Conservation (phyloP, 2,797 vertebrate species). For the Kryptopterus vitreolus region DNA sequence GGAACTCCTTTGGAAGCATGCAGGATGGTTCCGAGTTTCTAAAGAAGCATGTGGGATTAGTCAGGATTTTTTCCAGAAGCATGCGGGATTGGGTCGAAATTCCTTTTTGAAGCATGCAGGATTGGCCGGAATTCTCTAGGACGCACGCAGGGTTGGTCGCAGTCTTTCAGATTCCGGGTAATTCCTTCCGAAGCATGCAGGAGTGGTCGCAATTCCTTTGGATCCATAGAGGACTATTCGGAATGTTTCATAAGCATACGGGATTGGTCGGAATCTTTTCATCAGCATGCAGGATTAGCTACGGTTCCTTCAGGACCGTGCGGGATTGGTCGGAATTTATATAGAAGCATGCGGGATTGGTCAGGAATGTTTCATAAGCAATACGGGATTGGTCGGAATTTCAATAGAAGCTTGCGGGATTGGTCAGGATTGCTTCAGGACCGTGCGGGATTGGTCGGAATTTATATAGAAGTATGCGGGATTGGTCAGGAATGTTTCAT, state of each 20-base stretch:
- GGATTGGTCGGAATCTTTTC: background rate
- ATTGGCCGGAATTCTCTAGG: background rate
- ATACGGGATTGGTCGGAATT: no score
- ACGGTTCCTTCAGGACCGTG: background rate
- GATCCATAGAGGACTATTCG: no score
- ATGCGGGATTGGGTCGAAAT: background rate
- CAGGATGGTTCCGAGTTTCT: background rate
- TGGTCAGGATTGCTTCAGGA: background rate
- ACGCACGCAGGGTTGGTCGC: no score
- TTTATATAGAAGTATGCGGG: background rate
- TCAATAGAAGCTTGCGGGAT: background rate
- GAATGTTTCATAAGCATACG: no score
- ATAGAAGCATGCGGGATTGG: background rate
- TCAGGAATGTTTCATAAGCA: no score
- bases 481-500: background rate
- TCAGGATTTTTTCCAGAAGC: background rate
- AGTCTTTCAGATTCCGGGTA: no score
- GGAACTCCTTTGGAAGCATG: background rate
- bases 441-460: no score
- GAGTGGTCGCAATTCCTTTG: background rate
- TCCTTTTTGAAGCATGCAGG: fast-evolving
- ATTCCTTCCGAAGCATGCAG: background rate
- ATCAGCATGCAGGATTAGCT: background rate
- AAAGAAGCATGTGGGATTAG: background rate
- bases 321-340: background rate